These are phyloP conservation scores for Rhinatrema bivittatum DNA, from an alignment of 2,797 vertebrate species.

Conservation along the genomic window DNA sequence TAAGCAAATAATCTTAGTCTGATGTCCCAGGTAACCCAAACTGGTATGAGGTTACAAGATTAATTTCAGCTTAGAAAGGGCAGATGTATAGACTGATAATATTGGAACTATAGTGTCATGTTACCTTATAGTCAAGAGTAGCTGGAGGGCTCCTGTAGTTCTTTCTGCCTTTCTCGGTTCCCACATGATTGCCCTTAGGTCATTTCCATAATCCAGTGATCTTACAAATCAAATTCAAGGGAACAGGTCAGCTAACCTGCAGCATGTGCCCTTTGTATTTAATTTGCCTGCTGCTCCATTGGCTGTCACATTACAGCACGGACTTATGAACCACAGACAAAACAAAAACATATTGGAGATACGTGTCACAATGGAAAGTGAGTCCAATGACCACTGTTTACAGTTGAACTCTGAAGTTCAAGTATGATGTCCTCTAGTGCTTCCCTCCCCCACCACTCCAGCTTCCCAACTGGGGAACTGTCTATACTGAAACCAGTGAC, in stretches of 20 bases:
- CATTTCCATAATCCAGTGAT: constrained; percentile 1
- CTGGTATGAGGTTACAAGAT: neutral
- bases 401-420: constrained; percentile 12
- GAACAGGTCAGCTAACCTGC: constrained; percentile 16
- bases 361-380: constrained; percentile 16
- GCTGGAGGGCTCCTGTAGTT: neutral
- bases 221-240: neutral
- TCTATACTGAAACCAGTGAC: too few species aligned
- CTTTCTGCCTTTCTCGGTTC: neutral
- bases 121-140: constrained; percentile 19
- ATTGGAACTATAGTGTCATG: constrained; percentile 14
- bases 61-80: constrained; percentile 7
- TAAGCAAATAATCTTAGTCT: constrained; percentile 16
- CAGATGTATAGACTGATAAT: constrained; percentile 17
- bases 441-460: too few species aligned
- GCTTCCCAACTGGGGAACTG: too few species aligned
- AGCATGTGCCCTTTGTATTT: constrained; percentile 37
- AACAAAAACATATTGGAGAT: neutral
- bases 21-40: constrained; percentile 11
- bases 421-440: constrained; percentile 15
- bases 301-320: constrained; percentile 9
- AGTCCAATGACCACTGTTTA: constrained; percentile 5
- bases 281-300: constrained; percentile 17
- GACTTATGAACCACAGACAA: neutral
- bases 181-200: neutral